Evolutionary conservation across 2,888 invertebrate species (phyloP), one percentile per base, ranked within the genome.

Genomic region (Nezara viridula): DNA sequence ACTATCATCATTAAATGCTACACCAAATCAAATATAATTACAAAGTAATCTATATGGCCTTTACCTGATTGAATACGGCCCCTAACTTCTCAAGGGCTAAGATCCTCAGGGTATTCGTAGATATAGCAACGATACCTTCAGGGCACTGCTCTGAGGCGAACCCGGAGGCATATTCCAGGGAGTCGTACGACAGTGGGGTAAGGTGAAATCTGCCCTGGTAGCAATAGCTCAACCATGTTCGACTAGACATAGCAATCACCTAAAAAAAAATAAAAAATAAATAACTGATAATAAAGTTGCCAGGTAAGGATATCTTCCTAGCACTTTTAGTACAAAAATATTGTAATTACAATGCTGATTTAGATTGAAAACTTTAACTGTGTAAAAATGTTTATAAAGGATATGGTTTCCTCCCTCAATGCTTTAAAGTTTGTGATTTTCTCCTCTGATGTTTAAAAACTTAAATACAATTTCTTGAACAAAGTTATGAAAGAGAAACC

Each of bases 71-170:
- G 93, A 99, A 99, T 5, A 99, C 98, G 0, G 98, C 99, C 0
- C 99, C 99, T 2, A 99, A 94, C 93, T 99, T 99, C 93, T 99
- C 99, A 89, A 99, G 94, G 0, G 99, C 99, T 93, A 99, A 95
- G 94, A 99, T 99, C 92, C 99, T 95, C 88, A 99, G 94, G 0
- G 99, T 99, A 92, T 99, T 99, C 2, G 98, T 98, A 0, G 99
- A 98, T 92, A 99, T 99, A 0, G 99, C 99, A 0, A 99, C 99
- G 91, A 99, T 98, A 91, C 99, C 99, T 93, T 99, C 99, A 0
- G 98, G 98, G 94, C 99, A 99, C 93, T 99, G 99, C 93, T 99
- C 99, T 91, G 95, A 95, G 2, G 95, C 94, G 93, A 99, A 99
- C 6, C 99, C 99, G 1, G 99, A 98, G 0, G 99, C 99, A 93